Conservation (phyloP, 2,797 vertebrate genomes). For the Eulemur albifrons region DNA sequence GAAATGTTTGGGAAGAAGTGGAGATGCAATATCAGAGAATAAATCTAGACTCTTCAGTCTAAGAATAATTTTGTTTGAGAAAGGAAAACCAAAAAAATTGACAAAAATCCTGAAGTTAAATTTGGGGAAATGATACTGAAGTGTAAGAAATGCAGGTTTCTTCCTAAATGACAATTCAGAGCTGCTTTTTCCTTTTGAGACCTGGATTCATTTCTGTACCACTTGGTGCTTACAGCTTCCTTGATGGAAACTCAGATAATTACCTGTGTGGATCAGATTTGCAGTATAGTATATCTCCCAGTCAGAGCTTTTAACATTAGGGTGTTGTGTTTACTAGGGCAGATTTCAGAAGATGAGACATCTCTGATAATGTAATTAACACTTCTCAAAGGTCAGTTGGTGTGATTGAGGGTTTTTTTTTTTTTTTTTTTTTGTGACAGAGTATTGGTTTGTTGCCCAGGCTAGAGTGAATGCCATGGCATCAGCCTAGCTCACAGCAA, state of each 20-base stretch:
- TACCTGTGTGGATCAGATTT: not conserved
- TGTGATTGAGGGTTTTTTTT: not conserved
- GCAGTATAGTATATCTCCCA: not conserved
- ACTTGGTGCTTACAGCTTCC: not conserved
- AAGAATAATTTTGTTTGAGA: not conserved
- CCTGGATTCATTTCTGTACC: not conserved
- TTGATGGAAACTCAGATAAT: not conserved
- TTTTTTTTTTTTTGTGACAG: no score
- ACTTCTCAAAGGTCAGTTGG: not conserved
- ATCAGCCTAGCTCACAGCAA: no score
- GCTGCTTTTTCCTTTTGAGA: not conserved
- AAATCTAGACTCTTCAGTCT: not conserved
- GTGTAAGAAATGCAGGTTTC: not conserved
- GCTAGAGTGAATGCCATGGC: no score
- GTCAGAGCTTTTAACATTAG: not conserved
- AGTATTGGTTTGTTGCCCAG: no score
- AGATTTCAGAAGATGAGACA: not conserved
- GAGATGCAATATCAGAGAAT: not conserved
- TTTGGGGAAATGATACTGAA: conserved; percentile 10
- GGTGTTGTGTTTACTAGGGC: not conserved
- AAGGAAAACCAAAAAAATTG: not conserved
- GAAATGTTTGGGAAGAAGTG: not conserved
- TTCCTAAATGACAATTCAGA: not conserved
- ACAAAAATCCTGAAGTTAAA: not conserved
- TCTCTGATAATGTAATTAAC: not conserved